phyloP scores from a whole-genome alignment of 1,140 invertebrate genomes.

The Tetramorium parvispinum region DNA sequence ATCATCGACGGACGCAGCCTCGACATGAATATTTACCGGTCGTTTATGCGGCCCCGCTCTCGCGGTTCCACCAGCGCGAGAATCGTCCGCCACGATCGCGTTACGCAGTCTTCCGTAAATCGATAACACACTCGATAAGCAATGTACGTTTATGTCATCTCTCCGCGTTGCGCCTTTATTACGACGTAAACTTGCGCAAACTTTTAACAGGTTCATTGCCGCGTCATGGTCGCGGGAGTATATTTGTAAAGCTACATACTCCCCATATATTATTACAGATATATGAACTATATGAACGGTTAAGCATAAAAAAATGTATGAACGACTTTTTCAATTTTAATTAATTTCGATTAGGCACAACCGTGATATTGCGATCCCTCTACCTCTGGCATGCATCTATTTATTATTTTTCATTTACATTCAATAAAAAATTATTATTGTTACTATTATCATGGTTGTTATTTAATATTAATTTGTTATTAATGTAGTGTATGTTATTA shows the following conservation, averaged over 20 bases:
- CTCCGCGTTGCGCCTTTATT: background rate
- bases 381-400: background rate
- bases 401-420: background rate
- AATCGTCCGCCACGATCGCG: constrained; percentile 39
- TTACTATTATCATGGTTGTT: background rate
- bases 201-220: constrained; percentile 8
- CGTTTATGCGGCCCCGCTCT: constrained; percentile 68
- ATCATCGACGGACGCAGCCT: constrained; percentile 75
- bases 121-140: constrained; percentile 40
- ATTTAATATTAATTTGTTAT: background rate
- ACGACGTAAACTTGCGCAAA: background rate
- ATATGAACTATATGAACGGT: background rate
- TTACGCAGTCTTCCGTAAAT: background rate
- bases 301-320: background rate
- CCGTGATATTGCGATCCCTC: too few species aligned
- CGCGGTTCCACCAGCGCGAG: constrained; percentile 51
- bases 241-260: background rate
- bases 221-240: background rate
- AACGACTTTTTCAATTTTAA: background rate
- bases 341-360: background rate
- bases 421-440: background rate
- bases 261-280: background rate
- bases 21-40: constrained; percentile 79
- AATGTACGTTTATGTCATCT: constrained; percentile 13
- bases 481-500: constrained; percentile 18